phyloP scores from a whole-genome alignment of 2,797 vertebrate species.

The Diplodus puntazzo region DNA sequence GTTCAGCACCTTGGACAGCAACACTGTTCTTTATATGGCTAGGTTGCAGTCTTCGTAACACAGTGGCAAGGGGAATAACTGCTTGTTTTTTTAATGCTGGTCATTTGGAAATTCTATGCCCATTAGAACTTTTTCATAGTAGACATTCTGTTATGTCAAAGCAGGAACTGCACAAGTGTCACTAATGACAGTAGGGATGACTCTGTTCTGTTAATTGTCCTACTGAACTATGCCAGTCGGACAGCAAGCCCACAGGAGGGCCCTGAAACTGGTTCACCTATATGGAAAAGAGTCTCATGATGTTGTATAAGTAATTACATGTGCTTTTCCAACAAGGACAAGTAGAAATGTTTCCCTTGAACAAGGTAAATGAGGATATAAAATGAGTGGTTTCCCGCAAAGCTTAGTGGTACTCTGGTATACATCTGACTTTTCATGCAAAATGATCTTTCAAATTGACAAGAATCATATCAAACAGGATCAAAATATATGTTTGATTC shows the following conservation, averaged over 20 bases:
- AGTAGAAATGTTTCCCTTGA: background rate
- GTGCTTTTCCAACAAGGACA: background rate
- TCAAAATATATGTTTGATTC: too few relatives aligned
- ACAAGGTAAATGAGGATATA: background rate
- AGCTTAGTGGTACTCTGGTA: too few relatives aligned
- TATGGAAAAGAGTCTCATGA: background rate
- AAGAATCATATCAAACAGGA: too few relatives aligned
- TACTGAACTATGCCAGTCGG: background rate
- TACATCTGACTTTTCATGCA: too few relatives aligned
- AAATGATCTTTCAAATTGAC: too few relatives aligned
- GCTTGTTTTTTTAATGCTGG: background rate
- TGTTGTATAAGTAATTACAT: background rate
- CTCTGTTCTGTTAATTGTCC: background rate
- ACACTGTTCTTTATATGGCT: background rate
- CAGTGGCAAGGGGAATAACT: background rate
- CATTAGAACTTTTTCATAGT: background rate
- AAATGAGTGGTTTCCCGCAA: background rate
- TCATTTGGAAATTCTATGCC: background rate
- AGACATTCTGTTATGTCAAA: background rate
- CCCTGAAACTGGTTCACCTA: conserved; percentile 3
- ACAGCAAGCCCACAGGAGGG: background rate
- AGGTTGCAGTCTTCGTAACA: background rate
- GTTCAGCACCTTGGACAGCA: background rate
- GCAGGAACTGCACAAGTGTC: background rate
- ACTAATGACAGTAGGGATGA: background rate